Evolutionary conservation across 2,797 vertebrate genomes (phyloP).

Genomic region (Tenualosa thibaudeaui): DNA sequence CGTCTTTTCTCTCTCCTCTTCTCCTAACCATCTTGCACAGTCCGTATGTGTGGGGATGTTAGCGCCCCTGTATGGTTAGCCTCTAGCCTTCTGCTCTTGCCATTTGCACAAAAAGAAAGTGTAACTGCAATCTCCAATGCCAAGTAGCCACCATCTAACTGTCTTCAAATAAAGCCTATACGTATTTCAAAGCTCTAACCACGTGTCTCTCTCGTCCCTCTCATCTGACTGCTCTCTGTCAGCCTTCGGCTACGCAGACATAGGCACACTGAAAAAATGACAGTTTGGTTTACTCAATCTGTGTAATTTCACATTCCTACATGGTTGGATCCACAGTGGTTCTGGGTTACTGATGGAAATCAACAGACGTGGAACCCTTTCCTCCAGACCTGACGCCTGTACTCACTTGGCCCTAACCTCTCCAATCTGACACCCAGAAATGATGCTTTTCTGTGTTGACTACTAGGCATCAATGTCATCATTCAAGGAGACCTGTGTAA

Average conservation of each 20-base stretch:
- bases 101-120: constrained; percentile 59
- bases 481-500: not conserved
- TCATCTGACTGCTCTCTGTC: not conserved
- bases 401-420: no score
- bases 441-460: not conserved
- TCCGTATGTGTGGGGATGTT: constrained; percentile 32
- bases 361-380: no score
- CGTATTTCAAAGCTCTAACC: constrained; percentile 62
- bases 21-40: constrained; percentile 7
- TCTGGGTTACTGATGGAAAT: no score
- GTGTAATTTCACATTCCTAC: no score
- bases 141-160: constrained; percentile 66
- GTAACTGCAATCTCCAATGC: constrained; percentile 62
- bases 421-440: no score
- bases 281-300: no score
- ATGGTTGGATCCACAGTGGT: no score
- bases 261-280: no score
- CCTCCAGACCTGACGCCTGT: not conserved
- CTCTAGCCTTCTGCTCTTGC: constrained; percentile 53
- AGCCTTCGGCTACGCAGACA: not conserved
- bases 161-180: constrained; percentile 73
- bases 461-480: not conserved
- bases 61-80: constrained; percentile 41
- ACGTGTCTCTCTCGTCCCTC: not conserved
- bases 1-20: not conserved